These are phyloP conservation scores for Sakesphorus luctuosus DNA, from an alignment of 2,113 vertebrate genomes.

Conservation along the genomic window DNA sequence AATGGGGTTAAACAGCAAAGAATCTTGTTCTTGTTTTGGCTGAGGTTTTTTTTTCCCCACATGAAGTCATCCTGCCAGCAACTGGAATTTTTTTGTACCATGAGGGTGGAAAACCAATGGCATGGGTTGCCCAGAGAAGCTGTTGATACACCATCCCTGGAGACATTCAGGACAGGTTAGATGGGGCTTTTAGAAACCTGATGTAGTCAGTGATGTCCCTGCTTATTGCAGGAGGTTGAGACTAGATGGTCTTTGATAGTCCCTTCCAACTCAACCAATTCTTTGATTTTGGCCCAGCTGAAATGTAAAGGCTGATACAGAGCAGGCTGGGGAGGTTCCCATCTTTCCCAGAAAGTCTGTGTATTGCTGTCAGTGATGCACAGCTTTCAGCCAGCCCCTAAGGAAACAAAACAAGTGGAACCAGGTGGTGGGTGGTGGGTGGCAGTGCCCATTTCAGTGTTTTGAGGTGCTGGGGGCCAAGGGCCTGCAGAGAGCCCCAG, in stretches of 20 bases:
- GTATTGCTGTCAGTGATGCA: neutral
- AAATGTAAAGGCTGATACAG: neutral
- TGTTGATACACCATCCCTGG: neutral
- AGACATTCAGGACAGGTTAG: neutral
- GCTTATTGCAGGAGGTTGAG: neutral
- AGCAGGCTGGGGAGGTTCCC: neutral
- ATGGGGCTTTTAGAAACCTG: neutral
- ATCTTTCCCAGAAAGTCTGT: neutral
- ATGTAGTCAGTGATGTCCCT: neutral
- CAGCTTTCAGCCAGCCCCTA: neutral
- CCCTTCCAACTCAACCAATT: neutral
- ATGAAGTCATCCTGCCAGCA: fast-evolving
- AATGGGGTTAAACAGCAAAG: neutral
- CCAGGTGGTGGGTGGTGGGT: fast-evolving
- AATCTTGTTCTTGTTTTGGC: neutral
- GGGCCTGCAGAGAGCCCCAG: neutral
- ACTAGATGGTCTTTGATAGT: neutral
- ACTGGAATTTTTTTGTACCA: neutral
- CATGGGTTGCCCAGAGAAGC: neutral
- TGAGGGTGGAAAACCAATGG: neutral
- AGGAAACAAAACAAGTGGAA: neutral
- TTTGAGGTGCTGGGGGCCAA: neutral
- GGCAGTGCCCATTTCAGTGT: neutral
- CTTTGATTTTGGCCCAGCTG: neutral
- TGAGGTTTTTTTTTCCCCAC: fast-evolving